phyloP scores from a whole-genome alignment of 2,113 vertebrate species.

The Probosciger aterrimus region DNA sequence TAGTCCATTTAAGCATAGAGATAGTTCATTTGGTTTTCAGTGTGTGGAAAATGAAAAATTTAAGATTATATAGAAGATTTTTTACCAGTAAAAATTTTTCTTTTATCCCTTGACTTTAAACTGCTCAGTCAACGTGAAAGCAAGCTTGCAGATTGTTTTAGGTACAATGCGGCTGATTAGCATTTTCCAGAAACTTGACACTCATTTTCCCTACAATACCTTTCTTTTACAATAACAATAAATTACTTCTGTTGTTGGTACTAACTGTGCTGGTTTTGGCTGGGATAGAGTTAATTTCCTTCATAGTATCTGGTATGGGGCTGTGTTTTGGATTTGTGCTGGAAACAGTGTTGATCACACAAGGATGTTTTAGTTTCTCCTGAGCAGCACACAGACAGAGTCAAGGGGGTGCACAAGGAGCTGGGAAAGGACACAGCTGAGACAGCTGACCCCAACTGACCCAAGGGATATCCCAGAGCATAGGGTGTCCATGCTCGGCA shows the following conservation, averaged over 20 bases:
- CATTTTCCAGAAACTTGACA: neutral
- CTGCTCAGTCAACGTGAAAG: neutral
- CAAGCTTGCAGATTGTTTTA: neutral
- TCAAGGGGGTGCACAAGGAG: neutral
- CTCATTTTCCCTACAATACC: neutral
- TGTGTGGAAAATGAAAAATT: neutral
- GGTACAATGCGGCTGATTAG: neutral
- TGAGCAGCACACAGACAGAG: neutral
- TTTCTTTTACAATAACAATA: neutral
- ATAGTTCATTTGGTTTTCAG: neutral
- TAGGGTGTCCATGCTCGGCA: neutral
- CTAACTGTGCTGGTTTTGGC: neutral
- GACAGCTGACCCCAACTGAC: neutral
- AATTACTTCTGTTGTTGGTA: neutral
- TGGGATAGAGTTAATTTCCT: neutral
- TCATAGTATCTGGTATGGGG: neutral
- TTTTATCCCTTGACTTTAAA: neutral
- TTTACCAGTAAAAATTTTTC: neutral
- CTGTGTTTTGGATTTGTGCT: no score
- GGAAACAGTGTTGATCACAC: rapidly evolving
- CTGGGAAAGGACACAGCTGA: neutral
- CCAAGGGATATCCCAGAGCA: neutral
- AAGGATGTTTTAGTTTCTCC: neutral
- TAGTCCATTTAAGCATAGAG: neutral
- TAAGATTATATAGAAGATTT: neutral